Conservation (phyloP, 2,797 vertebrate species). For the Ciconia nigra region DNA sequence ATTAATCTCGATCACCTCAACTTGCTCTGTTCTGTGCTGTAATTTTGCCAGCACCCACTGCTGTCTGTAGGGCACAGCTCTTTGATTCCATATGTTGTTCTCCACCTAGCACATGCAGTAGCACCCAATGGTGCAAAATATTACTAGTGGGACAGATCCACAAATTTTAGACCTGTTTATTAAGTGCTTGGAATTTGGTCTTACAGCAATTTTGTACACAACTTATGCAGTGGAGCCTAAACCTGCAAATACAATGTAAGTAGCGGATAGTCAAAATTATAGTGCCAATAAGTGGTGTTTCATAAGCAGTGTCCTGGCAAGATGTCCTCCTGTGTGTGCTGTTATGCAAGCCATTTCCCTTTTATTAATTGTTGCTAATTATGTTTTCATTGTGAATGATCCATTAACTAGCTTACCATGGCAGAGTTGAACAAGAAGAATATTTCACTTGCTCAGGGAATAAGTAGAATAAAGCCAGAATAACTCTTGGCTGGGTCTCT, state of each 20-base stretch:
- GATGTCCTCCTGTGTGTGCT: background rate
- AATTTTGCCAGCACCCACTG: background rate
- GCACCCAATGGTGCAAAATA: background rate
- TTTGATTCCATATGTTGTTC: background rate
- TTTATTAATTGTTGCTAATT: slow-evolving; percentile 11
- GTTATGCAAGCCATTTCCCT: background rate
- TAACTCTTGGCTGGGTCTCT: background rate
- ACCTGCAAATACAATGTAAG: background rate
- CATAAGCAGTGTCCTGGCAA: background rate
- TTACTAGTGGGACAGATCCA: background rate
- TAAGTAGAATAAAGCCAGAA: background rate
- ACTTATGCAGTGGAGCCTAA: background rate
- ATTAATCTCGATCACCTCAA: background rate
- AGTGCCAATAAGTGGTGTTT: background rate
- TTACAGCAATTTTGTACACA: background rate
- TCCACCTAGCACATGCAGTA: background rate
- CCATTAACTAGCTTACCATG: background rate
- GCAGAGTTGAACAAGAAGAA: background rate
- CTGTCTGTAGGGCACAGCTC: background rate
- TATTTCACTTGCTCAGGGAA: background rate
- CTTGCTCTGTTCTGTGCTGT: background rate
- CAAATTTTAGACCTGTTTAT: background rate
- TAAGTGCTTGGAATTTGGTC: background rate
- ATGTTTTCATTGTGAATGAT: background rate
- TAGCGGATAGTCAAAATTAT: background rate